A percentile compares a stretch with the other conserved stretches of the same genome.
phyloP scores from a whole-genome alignment of 2,113 vertebrate species.

The Conger conger region DNA sequence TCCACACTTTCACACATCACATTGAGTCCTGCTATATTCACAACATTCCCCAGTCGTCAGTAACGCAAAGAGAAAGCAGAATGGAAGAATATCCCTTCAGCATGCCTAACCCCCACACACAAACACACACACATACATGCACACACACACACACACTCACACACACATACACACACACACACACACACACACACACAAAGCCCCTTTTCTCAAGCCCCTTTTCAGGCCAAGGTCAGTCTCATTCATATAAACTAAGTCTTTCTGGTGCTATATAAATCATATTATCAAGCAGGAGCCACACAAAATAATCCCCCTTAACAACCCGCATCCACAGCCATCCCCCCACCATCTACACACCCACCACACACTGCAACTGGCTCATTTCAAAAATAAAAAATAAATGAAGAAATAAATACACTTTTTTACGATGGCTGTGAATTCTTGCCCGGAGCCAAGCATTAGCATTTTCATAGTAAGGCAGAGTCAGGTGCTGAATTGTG shows the following conservation, averaged over 20 bases:
- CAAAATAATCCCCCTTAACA: neutral
- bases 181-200: neutral
- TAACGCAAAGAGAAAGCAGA: constrained; percentile 9
- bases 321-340: neutral
- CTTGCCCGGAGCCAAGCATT: constrained; percentile 2
- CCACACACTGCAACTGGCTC: neutral
- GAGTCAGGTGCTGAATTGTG: constrained; percentile 2
- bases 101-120: no score
- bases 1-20: neutral
- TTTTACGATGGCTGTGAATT: neutral
- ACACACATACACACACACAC: no score
- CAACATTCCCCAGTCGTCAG: constrained; percentile 16
- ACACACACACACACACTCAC: neutral
- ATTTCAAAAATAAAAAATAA: neutral
- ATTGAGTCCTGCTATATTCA: neutral
- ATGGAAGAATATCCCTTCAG: neutral
- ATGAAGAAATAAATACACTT: constrained; percentile 13
- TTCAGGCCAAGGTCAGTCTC: constrained; percentile 25
- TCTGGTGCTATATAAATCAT: constrained; percentile 32
- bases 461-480: constrained; percentile 2
- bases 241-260: constrained; percentile 27
- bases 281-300: constrained; percentile 30
- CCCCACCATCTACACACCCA: constrained; percentile 4
- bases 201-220: constrained; percentile 1
- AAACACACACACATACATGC: neutral